phyloP scores from a whole-genome alignment of 2,888 invertebrate species.

The Zele albiditarsus region DNA sequence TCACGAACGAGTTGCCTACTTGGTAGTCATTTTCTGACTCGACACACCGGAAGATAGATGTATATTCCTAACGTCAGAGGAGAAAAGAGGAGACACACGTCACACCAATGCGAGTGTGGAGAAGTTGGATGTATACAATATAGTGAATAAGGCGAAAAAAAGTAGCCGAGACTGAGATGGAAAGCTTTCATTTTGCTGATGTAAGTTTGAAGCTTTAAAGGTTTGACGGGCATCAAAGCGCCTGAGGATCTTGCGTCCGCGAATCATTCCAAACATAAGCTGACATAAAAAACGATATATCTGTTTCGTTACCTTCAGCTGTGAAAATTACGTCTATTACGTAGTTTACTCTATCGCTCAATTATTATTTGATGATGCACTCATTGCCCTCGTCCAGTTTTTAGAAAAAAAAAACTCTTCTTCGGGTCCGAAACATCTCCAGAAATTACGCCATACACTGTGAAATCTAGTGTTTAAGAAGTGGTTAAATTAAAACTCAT shows the following conservation, averaged over 20 bases:
- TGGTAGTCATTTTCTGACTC: conserved; percentile 43
- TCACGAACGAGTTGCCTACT: conserved; percentile 26
- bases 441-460: too few relatives aligned
- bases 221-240: conserved; percentile 60
- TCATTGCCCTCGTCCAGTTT: too few relatives aligned
- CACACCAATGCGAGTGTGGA: neutral
- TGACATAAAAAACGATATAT: conserved; percentile 57
- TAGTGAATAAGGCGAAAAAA: conserved; percentile 29
- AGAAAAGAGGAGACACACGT: conserved; percentile 32
- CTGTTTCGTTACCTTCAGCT: conserved; percentile 12
- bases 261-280: conserved; percentile 60
- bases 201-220: conserved; percentile 65
- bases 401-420: too few relatives aligned
- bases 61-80: conserved; percentile 29
- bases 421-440: too few relatives aligned
- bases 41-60: conserved; percentile 46
- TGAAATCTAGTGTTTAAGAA: too few relatives aligned
- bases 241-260: conserved; percentile 49
- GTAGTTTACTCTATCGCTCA: neutral
- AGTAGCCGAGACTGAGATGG: conserved; percentile 24
- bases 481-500: too few relatives aligned
- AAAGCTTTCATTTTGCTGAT: conserved; percentile 67
- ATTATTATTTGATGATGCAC: too few relatives aligned
- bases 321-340: neutral
- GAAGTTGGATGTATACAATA: neutral